phyloP scores from a whole-genome alignment of 1,140 invertebrate genomes.

The Drosophila pseudoananassae region DNA sequence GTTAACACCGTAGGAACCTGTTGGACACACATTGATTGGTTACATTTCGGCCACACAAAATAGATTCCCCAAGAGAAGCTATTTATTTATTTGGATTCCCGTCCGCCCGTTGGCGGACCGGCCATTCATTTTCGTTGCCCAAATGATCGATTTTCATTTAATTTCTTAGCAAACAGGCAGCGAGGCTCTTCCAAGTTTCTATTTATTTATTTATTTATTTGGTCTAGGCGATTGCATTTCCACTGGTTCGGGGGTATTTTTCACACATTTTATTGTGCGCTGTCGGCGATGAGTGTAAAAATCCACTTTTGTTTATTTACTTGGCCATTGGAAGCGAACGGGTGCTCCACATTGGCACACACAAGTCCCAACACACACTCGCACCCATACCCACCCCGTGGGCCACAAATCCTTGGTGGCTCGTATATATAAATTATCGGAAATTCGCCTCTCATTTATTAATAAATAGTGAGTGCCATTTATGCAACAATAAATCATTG shows the following conservation, averaged over 20 bases:
- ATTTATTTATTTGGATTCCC: slow-evolving; percentile 48
- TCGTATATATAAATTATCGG: slow-evolving; percentile 68
- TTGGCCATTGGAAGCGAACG: slow-evolving; percentile 67
- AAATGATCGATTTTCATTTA: slow-evolving; percentile 78
- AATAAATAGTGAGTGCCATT: slow-evolving; percentile 66
- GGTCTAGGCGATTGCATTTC: slow-evolving; percentile 57
- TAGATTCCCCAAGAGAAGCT: not conserved
- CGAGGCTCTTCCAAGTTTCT: slow-evolving; percentile 31
- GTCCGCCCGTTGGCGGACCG: slow-evolving; percentile 8
- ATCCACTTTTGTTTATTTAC: slow-evolving; percentile 79
- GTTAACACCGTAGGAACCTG: slow-evolving; percentile 26
- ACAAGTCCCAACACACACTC: slow-evolving; percentile 3
- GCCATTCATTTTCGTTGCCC: slow-evolving; percentile 22
- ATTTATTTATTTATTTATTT: slow-evolving; percentile 72
- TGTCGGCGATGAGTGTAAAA: slow-evolving; percentile 67
- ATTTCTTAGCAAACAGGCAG: slow-evolving; percentile 60
- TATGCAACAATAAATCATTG: slow-evolving; percentile 75
- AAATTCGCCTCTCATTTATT: slow-evolving; percentile 57
- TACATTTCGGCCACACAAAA: slow-evolving; percentile 20
- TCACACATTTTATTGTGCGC: slow-evolving; percentile 77
- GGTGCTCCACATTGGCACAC: slow-evolving; percentile 63
- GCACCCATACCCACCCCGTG: not conserved
- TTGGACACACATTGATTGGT: slow-evolving; percentile 24
- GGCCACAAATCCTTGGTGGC: slow-evolving; percentile 58
- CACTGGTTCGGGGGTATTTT: slow-evolving; percentile 63